A percentile compares a stretch with the other conserved stretches of the same genome.
Conservation (phyloP, 2,797 vertebrate genomes). For the Betta splendens region DNA sequence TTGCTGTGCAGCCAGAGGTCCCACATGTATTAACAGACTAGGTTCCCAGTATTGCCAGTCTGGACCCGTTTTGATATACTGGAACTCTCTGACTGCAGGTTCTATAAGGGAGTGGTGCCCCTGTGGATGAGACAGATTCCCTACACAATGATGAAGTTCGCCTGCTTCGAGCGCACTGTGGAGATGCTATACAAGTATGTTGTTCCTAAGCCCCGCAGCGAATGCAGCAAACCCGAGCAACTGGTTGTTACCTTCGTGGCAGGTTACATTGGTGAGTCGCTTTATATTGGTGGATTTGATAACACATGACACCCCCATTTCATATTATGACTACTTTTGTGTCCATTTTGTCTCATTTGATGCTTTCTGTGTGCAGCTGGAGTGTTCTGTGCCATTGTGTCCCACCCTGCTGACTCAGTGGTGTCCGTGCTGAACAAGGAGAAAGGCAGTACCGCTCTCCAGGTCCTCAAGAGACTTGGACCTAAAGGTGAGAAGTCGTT, state of each 20-base stretch:
- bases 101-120: constrained; percentile 97
- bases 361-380: constrained; percentile 85
- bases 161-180: constrained; percentile 98
- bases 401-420: constrained; percentile 97
- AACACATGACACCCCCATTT: too few species aligned
- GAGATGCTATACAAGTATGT: constrained; percentile 93
- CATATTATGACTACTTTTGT: too few species aligned
- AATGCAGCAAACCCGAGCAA: constrained; percentile 92
- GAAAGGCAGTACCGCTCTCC: constrained; percentile 90
- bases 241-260: constrained; percentile 95
- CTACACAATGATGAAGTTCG: constrained; percentile 99
- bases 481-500: constrained; percentile 86
- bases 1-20: too few species aligned
- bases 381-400: constrained; percentile 98
- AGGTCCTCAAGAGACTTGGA: constrained; percentile 91
- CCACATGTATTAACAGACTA: too few species aligned
- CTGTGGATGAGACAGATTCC: constrained; percentile 99
- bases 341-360: too few species aligned
- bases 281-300: too few species aligned
- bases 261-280: constrained; percentile 97
- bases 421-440: constrained; percentile 99
- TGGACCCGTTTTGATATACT: background rate
- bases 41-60: too few species aligned
- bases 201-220: constrained; percentile 94
- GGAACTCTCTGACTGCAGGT: constrained; percentile 73